Conservation (phyloP, 2,113 vertebrate species). For the Phycodurus eques region DNA sequence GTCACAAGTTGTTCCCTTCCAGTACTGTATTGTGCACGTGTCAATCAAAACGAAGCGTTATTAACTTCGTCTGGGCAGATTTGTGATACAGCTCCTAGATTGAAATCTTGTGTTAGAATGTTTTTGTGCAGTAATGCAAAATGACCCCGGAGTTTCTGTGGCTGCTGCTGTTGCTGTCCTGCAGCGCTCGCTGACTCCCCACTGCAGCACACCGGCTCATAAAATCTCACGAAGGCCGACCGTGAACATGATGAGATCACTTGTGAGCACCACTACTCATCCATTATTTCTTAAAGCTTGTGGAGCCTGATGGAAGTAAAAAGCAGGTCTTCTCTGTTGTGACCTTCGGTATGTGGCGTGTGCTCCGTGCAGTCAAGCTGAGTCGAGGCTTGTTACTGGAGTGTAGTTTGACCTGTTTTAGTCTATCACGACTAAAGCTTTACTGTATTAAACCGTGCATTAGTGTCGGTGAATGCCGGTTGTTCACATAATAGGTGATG, state of each 20-base stretch:
- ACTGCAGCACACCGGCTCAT: constrained; percentile 46
- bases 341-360: background rate
- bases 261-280: constrained; percentile 38
- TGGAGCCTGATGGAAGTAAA: constrained; percentile 6
- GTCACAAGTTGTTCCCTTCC: background rate
- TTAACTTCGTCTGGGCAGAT: background rate
- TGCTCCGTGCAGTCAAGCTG: background rate
- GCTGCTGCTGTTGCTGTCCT: background rate
- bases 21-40: background rate
- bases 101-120: background rate
- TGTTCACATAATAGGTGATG: background rate
- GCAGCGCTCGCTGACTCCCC: constrained; percentile 8
- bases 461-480: background rate
- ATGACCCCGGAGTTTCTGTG: background rate
- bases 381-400: background rate
- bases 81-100: background rate
- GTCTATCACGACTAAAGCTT: background rate
- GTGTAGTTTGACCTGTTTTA: background rate
- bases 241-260: constrained; percentile 44
- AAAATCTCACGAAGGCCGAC: constrained; percentile 33
- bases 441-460: background rate
- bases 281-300: constrained; percentile 23
- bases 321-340: constrained; percentile 1
- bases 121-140: constrained; percentile 1
- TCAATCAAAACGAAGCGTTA: background rate